phyloP scores from a whole-genome alignment of 2,797 vertebrate genomes.

The Aselliscus stoliczkanus region DNA sequence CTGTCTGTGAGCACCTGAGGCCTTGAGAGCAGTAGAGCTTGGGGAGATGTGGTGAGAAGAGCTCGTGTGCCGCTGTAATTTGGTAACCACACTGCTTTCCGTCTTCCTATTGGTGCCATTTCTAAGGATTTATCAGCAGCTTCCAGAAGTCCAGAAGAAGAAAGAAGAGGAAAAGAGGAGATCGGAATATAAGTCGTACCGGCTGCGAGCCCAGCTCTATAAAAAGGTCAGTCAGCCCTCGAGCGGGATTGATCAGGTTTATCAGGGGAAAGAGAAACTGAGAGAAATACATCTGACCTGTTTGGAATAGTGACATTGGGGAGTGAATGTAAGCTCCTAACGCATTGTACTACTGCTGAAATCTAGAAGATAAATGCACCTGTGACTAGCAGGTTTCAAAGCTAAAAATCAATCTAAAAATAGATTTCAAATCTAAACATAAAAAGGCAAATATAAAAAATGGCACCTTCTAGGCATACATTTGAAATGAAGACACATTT shows the following conservation, averaged over 20 bases:
- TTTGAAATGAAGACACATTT: background rate
- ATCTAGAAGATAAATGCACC: background rate
- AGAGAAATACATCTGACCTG: background rate
- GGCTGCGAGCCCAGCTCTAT: slow-evolving; percentile 90
- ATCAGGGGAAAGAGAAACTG: background rate
- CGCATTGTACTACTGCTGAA: background rate
- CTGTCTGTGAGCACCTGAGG: background rate
- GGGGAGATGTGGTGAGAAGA: background rate
- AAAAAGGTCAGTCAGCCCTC: slow-evolving; percentile 84
- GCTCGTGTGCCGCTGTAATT: background rate
- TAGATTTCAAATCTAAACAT: background rate
- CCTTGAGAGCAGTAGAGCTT: background rate
- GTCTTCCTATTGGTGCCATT: background rate
- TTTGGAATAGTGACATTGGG: background rate
- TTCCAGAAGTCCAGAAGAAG: slow-evolving; percentile 90
- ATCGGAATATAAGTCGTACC: slow-evolving; percentile 86
- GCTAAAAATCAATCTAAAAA: background rate
- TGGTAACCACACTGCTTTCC: background rate
- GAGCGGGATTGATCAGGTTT: background rate
- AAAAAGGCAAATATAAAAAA: background rate
- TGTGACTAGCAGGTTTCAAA: background rate
- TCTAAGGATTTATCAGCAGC: slow-evolving; percentile 91
- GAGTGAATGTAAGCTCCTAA: background rate
- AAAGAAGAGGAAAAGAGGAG: slow-evolving; percentile 87
- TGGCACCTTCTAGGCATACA: background rate